Conservation (phyloP, 2,888 invertebrate genomes). For the Habrosyne pyritoides region DNA sequence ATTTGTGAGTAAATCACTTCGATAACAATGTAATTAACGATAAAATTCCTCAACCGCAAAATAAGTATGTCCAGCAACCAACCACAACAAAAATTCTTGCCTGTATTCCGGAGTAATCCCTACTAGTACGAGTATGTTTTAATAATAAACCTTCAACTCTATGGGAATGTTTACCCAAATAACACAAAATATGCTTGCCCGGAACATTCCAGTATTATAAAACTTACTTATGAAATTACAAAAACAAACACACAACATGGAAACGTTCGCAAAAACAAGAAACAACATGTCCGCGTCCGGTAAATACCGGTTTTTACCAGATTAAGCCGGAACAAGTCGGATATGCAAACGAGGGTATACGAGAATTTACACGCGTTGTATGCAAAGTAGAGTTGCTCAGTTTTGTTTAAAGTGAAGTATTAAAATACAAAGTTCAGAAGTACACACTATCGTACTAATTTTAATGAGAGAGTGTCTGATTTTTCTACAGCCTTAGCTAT, state of each 20-base stretch:
- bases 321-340: slow-evolving; percentile 50
- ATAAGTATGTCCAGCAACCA: neutral
- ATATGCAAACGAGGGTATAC: slow-evolving; percentile 64
- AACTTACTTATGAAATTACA: slow-evolving; percentile 16
- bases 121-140: neutral
- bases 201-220: neutral
- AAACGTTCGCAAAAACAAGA: slow-evolving; percentile 41
- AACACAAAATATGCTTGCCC: neutral
- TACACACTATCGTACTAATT: neutral
- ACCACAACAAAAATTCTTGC: neutral
- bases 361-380: slow-evolving; percentile 58
- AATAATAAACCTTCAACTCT: neutral
- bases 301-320: slow-evolving; percentile 71
- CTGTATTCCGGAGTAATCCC: neutral
- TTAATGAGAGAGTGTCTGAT: too few relatives aligned
- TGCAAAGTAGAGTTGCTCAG: slow-evolving; percentile 36
- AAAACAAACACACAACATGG: slow-evolving; percentile 29
- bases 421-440: neutral
- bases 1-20: too few relatives aligned
- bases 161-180: neutral
- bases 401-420: slow-evolving; percentile 9
- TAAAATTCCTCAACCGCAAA: too few relatives aligned
- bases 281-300: slow-evolving; percentile 51
- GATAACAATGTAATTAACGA: too few relatives aligned
- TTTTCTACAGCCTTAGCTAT: too few relatives aligned